These are phyloP conservation scores for Orthochromis indermauri DNA, from an alignment of 2,113 vertebrate genomes.

Conservation along the genomic window DNA sequence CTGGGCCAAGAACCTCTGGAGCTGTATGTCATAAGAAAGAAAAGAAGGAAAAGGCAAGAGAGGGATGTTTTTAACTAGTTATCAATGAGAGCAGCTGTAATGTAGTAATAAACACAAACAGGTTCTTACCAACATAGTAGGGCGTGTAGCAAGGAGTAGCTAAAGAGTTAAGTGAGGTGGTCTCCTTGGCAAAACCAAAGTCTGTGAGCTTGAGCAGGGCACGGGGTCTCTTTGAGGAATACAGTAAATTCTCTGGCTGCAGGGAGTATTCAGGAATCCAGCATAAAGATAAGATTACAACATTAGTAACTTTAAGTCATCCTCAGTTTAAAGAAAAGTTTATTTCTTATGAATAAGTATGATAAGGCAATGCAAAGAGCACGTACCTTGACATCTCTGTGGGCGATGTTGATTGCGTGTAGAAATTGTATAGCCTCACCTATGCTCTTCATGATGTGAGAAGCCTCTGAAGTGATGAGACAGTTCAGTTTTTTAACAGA, in stretches of 20 bases:
- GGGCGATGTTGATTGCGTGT: conserved; percentile 93
- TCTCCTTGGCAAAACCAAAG: conserved; percentile 98
- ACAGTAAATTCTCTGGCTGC: conserved; percentile 94
- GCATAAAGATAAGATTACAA: neutral
- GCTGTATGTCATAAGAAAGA: conserved; percentile 68
- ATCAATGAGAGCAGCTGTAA: neutral
- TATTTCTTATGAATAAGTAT: neutral
- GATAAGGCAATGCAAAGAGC: neutral
- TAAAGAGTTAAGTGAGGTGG: conserved; percentile 92
- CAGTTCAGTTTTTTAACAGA: neutral
- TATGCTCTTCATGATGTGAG: conserved; percentile 96
- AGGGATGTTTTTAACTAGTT: neutral
- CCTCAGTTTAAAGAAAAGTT: neutral
- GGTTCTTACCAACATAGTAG: conserved; percentile 93
- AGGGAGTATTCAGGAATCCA: neutral
- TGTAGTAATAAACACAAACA: neutral
- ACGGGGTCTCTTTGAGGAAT: conserved; percentile 85
- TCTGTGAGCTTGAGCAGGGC: conserved; percentile 93
- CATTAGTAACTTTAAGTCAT: neutral
- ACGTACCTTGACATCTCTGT: conserved; percentile 93
- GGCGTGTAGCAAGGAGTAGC: conserved; percentile 97
- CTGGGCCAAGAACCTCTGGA: conserved; percentile 93
- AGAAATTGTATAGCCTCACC: conserved; percentile 92
- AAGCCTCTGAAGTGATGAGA: conserved; percentile 77
- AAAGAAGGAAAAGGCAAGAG: neutral